Evolutionary conservation across 2,888 invertebrate genomes (phyloP), one percentile per base, ranked within the genome.

Genomic region (Troilus luridus): DNA sequence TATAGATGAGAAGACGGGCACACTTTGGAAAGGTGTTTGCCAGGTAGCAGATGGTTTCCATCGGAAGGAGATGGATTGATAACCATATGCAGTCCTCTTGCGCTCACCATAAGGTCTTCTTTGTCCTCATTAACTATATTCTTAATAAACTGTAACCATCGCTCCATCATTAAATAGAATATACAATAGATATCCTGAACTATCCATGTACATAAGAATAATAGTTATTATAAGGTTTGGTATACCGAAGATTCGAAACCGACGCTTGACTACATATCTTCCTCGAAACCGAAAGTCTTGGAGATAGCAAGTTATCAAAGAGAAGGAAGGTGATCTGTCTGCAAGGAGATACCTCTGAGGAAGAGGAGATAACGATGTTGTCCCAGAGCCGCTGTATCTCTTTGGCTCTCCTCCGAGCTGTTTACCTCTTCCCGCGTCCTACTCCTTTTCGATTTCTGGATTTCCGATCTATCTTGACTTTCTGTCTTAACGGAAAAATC

Each of bases 81-180:
- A 85, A 85, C 85, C 85, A 85, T 58, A 85, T 85, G 85, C 56
- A 85, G 56, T 58, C n/a, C 14, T n/a, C 56, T 21, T 58, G n/a
- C n/a, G 85, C 85, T 85, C 11, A 14, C 85, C 85, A 85, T 85
- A 85, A 54, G 85, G 85, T n/a, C 41, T 81, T 21, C 81, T 54
- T 54, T 54, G 81, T 85, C 85, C 56, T 58, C 56, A 54, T 85
- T 85, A 85, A 56, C 41, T 85, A 2, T 21, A 3, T 21, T 58
- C 72, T 77, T 77, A 41, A 77, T 41, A 24, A 77, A 41, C 41
- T 6, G 17, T 41, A 77, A 8, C 72, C 41, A 77, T 19, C 72
- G 17, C n/a, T 41, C 41, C 5, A 5, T 41, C 41, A 41, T 41
- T 41, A 41, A 41, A 41, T 41, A 41, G 1, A 41, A 41, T 41